Percentiles rank a stretch among this genome's conserved stretches.
phyloP scores from a whole-genome alignment of 2,113 vertebrate species.

The Istiophorus platypterus region DNA sequence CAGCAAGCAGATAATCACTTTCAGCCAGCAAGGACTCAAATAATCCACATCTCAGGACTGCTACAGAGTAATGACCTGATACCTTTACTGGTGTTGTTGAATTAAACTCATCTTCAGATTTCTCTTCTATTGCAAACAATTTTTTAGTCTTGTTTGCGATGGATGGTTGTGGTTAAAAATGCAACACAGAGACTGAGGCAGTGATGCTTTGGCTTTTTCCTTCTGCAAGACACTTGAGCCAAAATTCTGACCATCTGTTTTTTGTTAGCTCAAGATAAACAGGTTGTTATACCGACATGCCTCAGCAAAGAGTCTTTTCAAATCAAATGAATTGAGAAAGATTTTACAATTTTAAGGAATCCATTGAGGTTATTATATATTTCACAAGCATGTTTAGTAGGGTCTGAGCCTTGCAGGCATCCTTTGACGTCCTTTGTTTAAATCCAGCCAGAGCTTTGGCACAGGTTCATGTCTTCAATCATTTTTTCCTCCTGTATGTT shows the following conservation, averaged over 20 bases:
- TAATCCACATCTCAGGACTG: constrained; percentile 13
- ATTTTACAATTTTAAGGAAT: not conserved
- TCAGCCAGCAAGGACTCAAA: constrained; percentile 23
- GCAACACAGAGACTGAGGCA: constrained; percentile 64
- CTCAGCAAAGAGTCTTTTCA: constrained; percentile 36
- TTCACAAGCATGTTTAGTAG: not conserved
- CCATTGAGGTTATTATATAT: constrained; percentile 4
- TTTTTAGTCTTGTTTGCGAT: not conserved
- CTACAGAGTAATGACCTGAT: constrained; percentile 11
- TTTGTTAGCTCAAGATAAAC: constrained; percentile 32
- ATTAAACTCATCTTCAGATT: not conserved
- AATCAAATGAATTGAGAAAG: constrained; percentile 36
- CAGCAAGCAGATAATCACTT: constrained; percentile 45
- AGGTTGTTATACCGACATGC: constrained; percentile 29
- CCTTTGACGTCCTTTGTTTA: not conserved
- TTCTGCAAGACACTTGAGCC: constrained; percentile 12
- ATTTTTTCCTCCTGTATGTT: not conserved
- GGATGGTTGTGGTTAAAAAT: constrained; percentile 29
- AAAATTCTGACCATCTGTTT: constrained; percentile 52
- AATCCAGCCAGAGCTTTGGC: not conserved
- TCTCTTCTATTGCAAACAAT: not conserved
- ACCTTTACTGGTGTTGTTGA: not conserved
- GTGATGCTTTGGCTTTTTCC: constrained; percentile 39
- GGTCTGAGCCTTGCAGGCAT: not conserved
- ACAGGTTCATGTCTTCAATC: not conserved